phyloP scores from a whole-genome alignment of 1,140 invertebrate genomes.

The Sycophaga agraensis region DNA sequence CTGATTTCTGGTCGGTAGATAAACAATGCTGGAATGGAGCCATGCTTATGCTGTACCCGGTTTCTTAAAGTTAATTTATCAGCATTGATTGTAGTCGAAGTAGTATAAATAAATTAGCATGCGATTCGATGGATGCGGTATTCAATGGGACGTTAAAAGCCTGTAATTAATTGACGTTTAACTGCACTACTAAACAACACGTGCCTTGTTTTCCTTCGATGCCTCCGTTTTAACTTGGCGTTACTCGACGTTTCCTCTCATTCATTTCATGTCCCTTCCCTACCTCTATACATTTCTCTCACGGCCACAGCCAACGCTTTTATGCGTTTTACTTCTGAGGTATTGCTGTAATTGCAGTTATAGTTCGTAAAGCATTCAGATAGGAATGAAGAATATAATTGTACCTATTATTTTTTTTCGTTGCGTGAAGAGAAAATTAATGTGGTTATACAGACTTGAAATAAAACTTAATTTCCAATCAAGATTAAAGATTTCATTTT shows the following conservation, averaged over 20 bases:
- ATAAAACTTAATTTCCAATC: no score
- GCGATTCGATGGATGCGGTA: constrained; percentile 15
- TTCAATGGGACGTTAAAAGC: constrained; percentile 32
- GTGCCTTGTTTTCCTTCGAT: neutral
- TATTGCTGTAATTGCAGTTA: no score
- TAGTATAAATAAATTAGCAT: constrained; percentile 34
- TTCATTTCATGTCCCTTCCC: neutral
- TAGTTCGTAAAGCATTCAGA: no score
- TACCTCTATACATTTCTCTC: neutral
- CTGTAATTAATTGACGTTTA: constrained; percentile 38
- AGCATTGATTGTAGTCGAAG: constrained; percentile 12
- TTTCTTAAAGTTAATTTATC: no score
- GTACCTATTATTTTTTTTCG: no score
- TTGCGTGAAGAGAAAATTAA: no score
- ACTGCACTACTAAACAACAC: constrained; percentile 24
- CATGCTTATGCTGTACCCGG: neutral
- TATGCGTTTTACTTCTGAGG: no score
- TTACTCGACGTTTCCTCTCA: neutral
- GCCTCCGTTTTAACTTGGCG: neutral
- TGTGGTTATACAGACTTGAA: no score
- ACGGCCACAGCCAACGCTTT: neutral
- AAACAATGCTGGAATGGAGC: neutral
- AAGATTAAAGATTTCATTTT: no score
- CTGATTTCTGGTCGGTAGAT: constrained; percentile 1
- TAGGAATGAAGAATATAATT: no score